These are phyloP conservation scores for Calonectris borealis DNA, from an alignment of 2,113 vertebrate genomes.

Conservation along the genomic window DNA sequence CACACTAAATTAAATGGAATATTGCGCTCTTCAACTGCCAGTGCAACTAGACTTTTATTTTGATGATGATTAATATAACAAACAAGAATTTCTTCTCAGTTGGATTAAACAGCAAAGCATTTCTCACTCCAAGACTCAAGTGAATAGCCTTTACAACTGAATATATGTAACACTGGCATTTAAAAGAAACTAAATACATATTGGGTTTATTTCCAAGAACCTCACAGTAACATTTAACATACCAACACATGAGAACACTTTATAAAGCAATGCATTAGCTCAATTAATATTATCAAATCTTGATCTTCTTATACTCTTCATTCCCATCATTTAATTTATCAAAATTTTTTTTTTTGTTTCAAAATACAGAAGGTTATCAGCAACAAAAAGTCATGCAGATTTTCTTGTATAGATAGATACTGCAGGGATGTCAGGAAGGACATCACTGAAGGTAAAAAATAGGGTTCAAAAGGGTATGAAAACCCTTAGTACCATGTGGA, in stretches of 20 bases:
- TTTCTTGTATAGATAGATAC: neutral
- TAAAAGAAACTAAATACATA: slow-evolving; percentile 8
- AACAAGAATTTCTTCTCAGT: neutral
- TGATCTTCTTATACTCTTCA: neutral
- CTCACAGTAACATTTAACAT: neutral
- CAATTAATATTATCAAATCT: neutral
- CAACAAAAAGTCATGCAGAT: neutral
- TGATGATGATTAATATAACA: neutral
- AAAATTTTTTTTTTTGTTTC: neutral
- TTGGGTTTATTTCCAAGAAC: neutral
- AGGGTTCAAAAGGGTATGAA: neutral
- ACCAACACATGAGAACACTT: neutral
- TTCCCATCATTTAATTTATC: neutral
- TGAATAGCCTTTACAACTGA: neutral
- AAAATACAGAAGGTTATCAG: neutral
- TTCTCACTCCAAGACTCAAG: neutral
- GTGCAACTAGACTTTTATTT: neutral
- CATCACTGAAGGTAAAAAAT: neutral
- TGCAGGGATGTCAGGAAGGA: neutral
- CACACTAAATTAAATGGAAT: neutral
- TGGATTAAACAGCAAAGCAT: neutral
- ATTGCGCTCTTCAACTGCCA: neutral
- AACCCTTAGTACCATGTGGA: neutral
- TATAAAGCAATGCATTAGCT: neutral
- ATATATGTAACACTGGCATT: neutral